A percentile compares a stretch with the other conserved stretches of the same genome.
phyloP scores from a whole-genome alignment of 2,113 vertebrate species.

The Erythrolamprus reginae region DNA sequence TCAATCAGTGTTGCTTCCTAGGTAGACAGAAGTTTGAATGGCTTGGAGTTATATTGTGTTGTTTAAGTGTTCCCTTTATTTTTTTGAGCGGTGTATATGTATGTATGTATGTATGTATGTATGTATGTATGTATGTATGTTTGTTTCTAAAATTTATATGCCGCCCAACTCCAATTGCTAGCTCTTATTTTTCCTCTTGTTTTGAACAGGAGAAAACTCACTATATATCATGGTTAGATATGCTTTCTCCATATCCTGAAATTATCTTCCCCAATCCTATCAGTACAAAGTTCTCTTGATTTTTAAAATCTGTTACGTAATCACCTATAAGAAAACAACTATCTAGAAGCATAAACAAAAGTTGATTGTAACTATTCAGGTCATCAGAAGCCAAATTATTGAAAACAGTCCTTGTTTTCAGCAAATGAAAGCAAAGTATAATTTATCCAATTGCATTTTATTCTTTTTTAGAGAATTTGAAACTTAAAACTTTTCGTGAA shows the following conservation, averaged over 20 bases:
- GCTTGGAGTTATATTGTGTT: too few species aligned
- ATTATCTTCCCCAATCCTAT: neutral
- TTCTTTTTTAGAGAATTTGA: slow-evolving; percentile 22
- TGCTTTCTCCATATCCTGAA: neutral
- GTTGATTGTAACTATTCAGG: neutral
- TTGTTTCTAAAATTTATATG: too few species aligned
- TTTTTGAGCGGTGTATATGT: too few species aligned
- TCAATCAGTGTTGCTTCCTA: too few species aligned
- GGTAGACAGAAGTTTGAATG: too few species aligned
- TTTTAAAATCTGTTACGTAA: neutral
- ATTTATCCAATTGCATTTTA: slow-evolving; percentile 20
- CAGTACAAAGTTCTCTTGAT: neutral
- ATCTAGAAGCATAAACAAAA: neutral
- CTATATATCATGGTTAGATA: neutral
- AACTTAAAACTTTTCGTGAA: slow-evolving; percentile 29
- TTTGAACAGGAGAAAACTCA: neutral
- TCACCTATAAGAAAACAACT: neutral
- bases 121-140: too few species aligned
- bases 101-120: too few species aligned
- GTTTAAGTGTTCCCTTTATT: too few species aligned
- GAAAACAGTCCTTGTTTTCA: neutral
- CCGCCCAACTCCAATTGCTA: too few species aligned
- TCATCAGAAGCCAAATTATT: neutral
- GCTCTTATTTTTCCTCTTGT: too few species aligned
- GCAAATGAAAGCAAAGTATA: slow-evolving; percentile 6